phyloP scores from a whole-genome alignment of 1,140 invertebrate genomes.

The Harpegnathos saltator region DNA sequence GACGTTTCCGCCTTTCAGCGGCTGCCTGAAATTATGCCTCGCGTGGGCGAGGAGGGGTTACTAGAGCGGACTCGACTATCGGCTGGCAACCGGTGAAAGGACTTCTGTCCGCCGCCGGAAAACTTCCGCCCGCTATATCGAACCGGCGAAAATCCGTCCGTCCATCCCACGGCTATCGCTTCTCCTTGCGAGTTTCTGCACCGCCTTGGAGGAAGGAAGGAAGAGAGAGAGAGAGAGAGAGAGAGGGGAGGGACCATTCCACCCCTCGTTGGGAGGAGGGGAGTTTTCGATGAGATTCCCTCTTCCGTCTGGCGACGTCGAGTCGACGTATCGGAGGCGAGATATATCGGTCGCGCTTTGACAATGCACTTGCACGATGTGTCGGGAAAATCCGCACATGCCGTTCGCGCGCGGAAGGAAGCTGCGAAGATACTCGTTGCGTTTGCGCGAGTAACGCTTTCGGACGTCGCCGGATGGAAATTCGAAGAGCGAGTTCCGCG shows the following conservation, averaged over 20 bases:
- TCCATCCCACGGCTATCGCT: constrained; percentile 23
- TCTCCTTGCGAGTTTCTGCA: constrained; percentile 5
- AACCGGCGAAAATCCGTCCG: constrained; percentile 53
- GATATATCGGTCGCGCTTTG: constrained; percentile 53
- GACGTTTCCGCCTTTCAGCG: constrained; percentile 59
- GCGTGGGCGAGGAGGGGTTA: constrained; percentile 46
- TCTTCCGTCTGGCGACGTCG: constrained; percentile 31
- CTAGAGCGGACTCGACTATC: constrained; percentile 26
- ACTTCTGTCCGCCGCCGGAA: constrained; percentile 28
- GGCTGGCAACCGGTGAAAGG: constrained; percentile 49
- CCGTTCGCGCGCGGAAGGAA: not conserved
- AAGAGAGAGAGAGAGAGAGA: constrained; percentile 1
- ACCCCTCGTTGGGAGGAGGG: no score
- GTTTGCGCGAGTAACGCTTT: constrained; percentile 7
- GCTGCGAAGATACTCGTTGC: constrained; percentile 28
- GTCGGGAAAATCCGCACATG: constrained; percentile 42
- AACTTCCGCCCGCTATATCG: constrained; percentile 43
- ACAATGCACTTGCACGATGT: constrained; percentile 42
- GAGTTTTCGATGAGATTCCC: constrained; percentile 43
- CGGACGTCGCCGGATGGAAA: constrained; percentile 18
- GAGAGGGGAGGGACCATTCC: not conserved
- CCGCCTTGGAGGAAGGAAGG: not conserved
- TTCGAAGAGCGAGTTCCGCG: not conserved
- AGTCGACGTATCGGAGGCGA: constrained; percentile 55
- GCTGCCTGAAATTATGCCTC: constrained; percentile 56